Evolutionary conservation across 1,140 invertebrate species (phyloP), one percentile per base, ranked within the genome.

Genomic region (Geopemphigus sp.): DNA sequence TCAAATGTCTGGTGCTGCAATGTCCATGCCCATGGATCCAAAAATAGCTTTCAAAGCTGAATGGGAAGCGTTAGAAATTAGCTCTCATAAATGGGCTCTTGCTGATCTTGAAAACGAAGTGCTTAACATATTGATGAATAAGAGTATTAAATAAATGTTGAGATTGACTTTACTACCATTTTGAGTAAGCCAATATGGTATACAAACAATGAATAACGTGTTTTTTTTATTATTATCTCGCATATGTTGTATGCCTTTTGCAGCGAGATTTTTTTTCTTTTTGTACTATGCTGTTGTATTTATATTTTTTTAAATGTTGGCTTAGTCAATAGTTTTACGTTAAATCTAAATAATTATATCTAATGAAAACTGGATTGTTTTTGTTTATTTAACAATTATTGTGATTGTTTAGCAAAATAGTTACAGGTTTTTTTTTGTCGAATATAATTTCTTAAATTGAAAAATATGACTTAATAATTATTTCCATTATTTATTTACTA

Each of bases 31-130:
- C 5, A 94, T 93, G 61, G 98, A 99, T 88, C 96, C 97, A 8
- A 98, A 98, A 87, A 95, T 95, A 66, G 97, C 97, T 1, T 99
- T 99, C 85, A 99, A 99, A 86, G 95, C 96, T 0, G 98, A 99
- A 87, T 99, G 97, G 97, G 98, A 99, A 87, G 97, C 96, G 5
- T 88, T 99, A 14, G 97, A 99, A 88, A 97, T 99, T 66, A 93
- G 91, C 32, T 94, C 98, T 74, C 96, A 98, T 86, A 90, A 93
- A 80, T 98, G 95, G 94, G 91, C 92, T 0, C 86, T 99, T 8
- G 90, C 76, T 14, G 80, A 82, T 70, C 64, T 82, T 11, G 81
- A 82, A 4, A 59, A 68, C 24, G 80, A 81, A 70, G 64, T 81
- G 26, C 66, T 81, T 29, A 78, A 78, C 47, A 57, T 78, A 24